Base-by-base conservation (phyloP, 2,113 vertebrate genomes). In the Phasianus colchicus region DNA sequence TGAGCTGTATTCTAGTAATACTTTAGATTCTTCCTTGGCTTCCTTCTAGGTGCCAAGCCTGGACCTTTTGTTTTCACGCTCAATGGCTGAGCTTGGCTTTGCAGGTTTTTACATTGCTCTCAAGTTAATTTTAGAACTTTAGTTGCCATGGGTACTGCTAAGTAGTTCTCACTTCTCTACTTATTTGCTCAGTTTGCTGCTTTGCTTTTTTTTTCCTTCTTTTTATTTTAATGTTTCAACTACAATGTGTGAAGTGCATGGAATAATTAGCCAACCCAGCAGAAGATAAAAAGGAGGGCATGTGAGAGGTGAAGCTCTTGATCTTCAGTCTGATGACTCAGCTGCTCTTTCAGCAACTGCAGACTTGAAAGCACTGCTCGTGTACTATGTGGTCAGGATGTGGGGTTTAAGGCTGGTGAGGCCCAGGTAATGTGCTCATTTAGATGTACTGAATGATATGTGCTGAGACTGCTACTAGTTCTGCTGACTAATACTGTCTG, bases 101-200 rank as follows among this genome's bases (percentile, higher is more conserved):
- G 20, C 70, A 63, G 60, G 55, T 94, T 97, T 96, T 95, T 91
- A 94, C 63, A 55, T 84, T 91, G 87, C 85, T 77, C 90, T 94
- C 90, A 57, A 36, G 96, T 96, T 98, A 97, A 97, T 97, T 97
- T 97, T 97, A 97, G 97, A 96, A 95, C 87, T 87, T 92, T 15
- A 78, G 96, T 97, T 98, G 92, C 96, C 83, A 97, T 97, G 96
- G 80, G 81, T 96, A 92, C 96, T 90, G 72, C 84, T 95, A 92
- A 92, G 93, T 94, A 88, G 96, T 97, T 95, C 42, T 71, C 79
- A 73, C 82, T 88, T 97, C 73, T 96, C 70, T 75, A 81, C 78
- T 94, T 96, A 96, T 91, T 97, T 97, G 97, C 94, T 96, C 96
- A 93, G 74, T 97, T 97, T 96, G 91, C 88, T 65, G 50, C 91